Percentiles rank a stretch among this genome's conserved stretches.
Conservation (phyloP, 1,140 invertebrate species). For the Bombus haemorrhoidalis region DNA sequence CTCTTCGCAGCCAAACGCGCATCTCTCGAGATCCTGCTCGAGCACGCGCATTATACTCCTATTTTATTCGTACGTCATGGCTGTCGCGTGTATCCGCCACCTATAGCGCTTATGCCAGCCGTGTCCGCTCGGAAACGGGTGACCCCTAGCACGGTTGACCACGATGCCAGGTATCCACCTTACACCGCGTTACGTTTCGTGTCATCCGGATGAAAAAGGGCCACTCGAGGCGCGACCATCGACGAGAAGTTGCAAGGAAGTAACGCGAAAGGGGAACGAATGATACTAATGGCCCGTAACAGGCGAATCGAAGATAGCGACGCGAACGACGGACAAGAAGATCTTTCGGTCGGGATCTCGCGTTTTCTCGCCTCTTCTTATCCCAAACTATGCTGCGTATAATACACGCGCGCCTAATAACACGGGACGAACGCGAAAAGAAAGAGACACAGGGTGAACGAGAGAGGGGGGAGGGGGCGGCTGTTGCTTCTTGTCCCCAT, state of each 20-base stretch:
- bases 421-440: not conserved
- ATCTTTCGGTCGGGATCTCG: not conserved
- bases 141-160: no score
- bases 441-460: not conserved
- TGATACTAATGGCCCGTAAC: not conserved
- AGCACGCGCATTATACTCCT: slow-evolving; percentile 74
- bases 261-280: not conserved
- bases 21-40: slow-evolving; percentile 37
- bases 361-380: no score
- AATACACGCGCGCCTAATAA: not conserved
- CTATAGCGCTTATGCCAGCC: slow-evolving; percentile 9
- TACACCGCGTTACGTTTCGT: not conserved
- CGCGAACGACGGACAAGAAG: not conserved
- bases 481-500: slow-evolving; percentile 17
- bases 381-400: no score
- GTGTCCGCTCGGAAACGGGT: not conserved
- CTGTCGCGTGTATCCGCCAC: slow-evolving; percentile 59
- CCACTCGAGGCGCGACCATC: not conserved
- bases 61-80: slow-evolving; percentile 75
- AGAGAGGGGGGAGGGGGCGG: no score
- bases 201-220: not conserved
- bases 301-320: not conserved
- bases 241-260: not conserved
- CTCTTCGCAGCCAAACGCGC: slow-evolving; percentile 37
- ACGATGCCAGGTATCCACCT: not conserved